phyloP scores from a whole-genome alignment of 2,888 invertebrate species.

The Lissonota sp. region DNA sequence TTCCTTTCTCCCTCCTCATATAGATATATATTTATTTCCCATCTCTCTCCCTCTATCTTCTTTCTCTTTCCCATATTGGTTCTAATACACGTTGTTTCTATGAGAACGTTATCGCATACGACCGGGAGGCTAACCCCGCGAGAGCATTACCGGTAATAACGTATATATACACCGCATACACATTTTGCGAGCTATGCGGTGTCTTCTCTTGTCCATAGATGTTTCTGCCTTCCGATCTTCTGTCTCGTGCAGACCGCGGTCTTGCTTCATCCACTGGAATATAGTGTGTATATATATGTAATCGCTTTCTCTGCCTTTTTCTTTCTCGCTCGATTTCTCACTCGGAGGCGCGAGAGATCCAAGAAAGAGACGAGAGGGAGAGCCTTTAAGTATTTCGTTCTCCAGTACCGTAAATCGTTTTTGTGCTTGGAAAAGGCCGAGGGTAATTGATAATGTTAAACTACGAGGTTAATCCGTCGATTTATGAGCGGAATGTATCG shows the following conservation, averaged over 20 bases:
- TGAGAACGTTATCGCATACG: slow-evolving; percentile 56
- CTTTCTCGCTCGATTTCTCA: slow-evolving; percentile 58
- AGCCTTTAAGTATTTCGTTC: slow-evolving; percentile 51
- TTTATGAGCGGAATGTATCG: slow-evolving; percentile 78
- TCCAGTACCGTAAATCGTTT: slow-evolving; percentile 53
- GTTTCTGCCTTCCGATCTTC: slow-evolving; percentile 60
- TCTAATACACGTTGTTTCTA: slow-evolving; percentile 40
- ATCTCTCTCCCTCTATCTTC: not conserved
- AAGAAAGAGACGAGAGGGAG: slow-evolving; percentile 25
- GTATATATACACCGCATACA: slow-evolving; percentile 47
- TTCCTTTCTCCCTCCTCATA: slow-evolving; percentile 33
- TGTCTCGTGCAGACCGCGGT: slow-evolving; percentile 52
- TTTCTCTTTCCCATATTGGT: slow-evolving; percentile 19
- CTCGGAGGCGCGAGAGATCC: slow-evolving; percentile 50
- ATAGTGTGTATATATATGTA: not conserved
- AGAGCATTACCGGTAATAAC: slow-evolving; percentile 72
- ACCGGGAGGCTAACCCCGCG: slow-evolving; percentile 45
- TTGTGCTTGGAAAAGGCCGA: slow-evolving; percentile 61
- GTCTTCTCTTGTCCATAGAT: slow-evolving; percentile 40
- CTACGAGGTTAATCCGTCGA: slow-evolving; percentile 80
- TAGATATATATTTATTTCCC: not conserved
- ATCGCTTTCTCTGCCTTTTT: slow-evolving; percentile 49
- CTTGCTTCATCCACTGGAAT: slow-evolving; percentile 43
- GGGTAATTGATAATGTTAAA: slow-evolving; percentile 82
- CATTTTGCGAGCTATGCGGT: slow-evolving; percentile 14